A percentile compares a stretch with the other conserved stretches of the same genome.
Conservation (phyloP, 2,888 invertebrate species). For the Formica aserva region DNA sequence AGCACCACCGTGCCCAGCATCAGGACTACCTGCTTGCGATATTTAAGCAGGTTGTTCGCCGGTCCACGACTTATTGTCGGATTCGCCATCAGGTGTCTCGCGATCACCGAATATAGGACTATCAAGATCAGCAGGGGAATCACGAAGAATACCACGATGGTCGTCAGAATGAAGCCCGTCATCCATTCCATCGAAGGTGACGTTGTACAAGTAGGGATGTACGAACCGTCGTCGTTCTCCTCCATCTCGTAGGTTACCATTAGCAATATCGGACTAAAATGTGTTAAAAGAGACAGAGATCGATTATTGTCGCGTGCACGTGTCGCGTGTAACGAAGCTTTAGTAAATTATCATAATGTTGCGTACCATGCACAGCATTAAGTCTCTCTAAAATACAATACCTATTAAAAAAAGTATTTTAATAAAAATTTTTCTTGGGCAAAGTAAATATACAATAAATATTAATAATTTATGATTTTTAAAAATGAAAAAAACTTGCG, state of each 20-base stretch:
- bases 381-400: conserved; percentile 19
- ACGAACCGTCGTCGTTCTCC: conserved; percentile 90
- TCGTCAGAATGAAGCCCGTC: conserved; percentile 92
- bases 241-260: conserved; percentile 92
- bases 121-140: conserved; percentile 93
- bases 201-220: conserved; percentile 92
- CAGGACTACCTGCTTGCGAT: conserved; percentile 93
- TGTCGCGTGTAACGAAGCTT: conserved; percentile 3
- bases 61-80: conserved; percentile 90
- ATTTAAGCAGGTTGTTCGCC: conserved; percentile 89
- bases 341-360: conserved; percentile 14
- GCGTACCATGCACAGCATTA: conserved; percentile 7
- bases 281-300: conserved; percentile 18
- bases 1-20: conserved; percentile 96
- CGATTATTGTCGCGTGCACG: conserved; percentile 11
- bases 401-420: neutral
- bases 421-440: neutral
- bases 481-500: neutral
- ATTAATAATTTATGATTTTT: conserved; percentile 10
- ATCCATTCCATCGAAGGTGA: conserved; percentile 91
- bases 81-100: conserved; percentile 93
- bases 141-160: conserved; percentile 94
- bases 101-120: conserved; percentile 94
- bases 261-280: conserved; percentile 92
- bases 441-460: neutral